These are phyloP conservation scores for Melikaiella ostensackeni DNA, from an alignment of 2,888 invertebrate genomes.

Conservation along the genomic window DNA sequence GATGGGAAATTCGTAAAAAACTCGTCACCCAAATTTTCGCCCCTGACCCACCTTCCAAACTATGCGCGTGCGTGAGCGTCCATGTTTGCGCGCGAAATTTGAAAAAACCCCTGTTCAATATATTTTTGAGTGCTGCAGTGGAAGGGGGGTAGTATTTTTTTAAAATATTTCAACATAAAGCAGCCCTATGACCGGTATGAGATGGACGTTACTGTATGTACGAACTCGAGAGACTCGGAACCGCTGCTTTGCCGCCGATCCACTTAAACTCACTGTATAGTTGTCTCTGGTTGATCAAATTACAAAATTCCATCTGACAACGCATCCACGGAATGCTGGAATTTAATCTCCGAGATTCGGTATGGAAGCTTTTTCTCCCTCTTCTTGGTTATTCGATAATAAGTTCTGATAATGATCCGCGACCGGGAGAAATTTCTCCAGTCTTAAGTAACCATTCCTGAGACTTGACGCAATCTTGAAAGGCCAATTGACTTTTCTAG, in stretches of 20 bases:
- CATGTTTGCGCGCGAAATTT: too few relatives aligned
- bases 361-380: conserved; percentile 36
- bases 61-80: too few relatives aligned
- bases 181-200: too few relatives aligned
- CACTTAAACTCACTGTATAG: neutral
- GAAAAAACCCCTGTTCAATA: too few relatives aligned
- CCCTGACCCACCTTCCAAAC: too few relatives aligned
- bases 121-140: too few relatives aligned
- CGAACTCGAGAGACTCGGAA: conserved; percentile 24
- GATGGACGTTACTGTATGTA: too few relatives aligned
- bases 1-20: too few relatives aligned
- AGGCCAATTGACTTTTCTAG: neutral
- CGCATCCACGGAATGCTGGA: conserved; percentile 50
- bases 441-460: neutral
- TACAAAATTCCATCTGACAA: conserved; percentile 56
- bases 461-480: conserved; percentile 11
- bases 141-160: too few relatives aligned
- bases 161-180: too few relatives aligned
- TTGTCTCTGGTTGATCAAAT: conserved; percentile 40
- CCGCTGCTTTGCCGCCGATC: neutral
- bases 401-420: conserved; percentile 57
- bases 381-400: conserved; percentile 52
- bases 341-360: conserved; percentile 58
- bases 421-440: neutral
- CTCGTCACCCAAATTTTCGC: too few relatives aligned